Conservation (phyloP, 1,140 invertebrate genomes). For the Zaprionus gabonicus region DNA sequence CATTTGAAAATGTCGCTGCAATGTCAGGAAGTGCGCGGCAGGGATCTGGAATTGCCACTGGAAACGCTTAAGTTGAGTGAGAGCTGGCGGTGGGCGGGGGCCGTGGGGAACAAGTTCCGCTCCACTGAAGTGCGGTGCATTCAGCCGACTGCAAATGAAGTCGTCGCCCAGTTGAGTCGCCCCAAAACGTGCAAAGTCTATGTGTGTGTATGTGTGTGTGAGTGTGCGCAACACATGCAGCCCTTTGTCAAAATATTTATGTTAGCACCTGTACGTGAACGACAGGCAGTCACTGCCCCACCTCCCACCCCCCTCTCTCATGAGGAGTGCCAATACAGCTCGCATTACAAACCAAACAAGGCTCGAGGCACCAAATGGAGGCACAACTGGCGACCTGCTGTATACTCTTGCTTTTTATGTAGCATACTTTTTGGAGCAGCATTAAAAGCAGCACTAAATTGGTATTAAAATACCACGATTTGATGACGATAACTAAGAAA, state of each 20-base stretch:
- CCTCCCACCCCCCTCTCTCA: not conserved
- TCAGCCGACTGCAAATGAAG: conserved; percentile 63
- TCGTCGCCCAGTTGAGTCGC: conserved; percentile 31
- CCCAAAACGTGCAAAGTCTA: not conserved
- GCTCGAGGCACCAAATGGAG: not conserved
- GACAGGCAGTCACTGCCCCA: conserved; percentile 2
- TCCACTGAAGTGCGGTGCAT: conserved; percentile 48
- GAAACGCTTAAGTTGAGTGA: not conserved
- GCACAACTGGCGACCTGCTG: not conserved
- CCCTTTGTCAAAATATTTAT: conserved; percentile 77
- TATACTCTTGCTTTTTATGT: conserved; percentile 16
- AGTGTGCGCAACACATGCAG: conserved; percentile 38
- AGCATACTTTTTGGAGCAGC: not conserved
- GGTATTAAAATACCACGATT: not conserved
- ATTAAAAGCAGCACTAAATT: not conserved
- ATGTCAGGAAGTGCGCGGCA: conserved; percentile 32
- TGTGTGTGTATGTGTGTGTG: conserved; percentile 11
- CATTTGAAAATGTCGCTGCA: conserved; percentile 69
- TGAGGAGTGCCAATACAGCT: conserved; percentile 39
- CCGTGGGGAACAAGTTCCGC: conserved; percentile 23
- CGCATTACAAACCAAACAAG: conserved; percentile 46
- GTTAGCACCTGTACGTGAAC: conserved; percentile 65
- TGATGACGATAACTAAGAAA: not conserved
- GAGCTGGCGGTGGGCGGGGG: not conserved
- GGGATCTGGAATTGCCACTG: conserved; percentile 23